Evolutionary conservation across 2,888 invertebrate species (phyloP).

Genomic region (Pandemis heparana): DNA sequence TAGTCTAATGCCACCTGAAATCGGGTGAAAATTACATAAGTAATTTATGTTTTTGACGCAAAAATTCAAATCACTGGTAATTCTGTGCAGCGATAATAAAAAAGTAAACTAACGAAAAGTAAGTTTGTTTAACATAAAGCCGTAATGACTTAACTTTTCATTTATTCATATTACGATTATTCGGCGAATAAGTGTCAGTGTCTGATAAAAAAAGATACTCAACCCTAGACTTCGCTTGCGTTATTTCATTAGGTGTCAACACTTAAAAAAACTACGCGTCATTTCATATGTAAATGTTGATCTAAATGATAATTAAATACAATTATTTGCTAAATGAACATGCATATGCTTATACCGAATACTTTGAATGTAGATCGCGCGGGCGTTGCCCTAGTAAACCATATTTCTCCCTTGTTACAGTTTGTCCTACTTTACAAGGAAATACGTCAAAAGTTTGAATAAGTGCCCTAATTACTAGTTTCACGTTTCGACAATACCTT

Average conservation of each 20-base stretch:
- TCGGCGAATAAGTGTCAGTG: background rate
- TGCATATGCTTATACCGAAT: constrained; percentile 24
- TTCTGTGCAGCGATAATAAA: background rate
- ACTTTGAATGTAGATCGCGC: constrained; percentile 32
- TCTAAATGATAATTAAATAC: constrained; percentile 16
- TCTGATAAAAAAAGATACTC: background rate
- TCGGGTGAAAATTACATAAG: background rate
- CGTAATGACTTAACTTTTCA: no score
- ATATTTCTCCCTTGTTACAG: constrained; percentile 29
- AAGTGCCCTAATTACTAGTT: constrained; percentile 26
- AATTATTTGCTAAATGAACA: constrained; percentile 24
- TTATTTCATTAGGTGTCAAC: background rate
- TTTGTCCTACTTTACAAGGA: constrained; percentile 29
- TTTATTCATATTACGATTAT: background rate
- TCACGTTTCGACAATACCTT: background rate
- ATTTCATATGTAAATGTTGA: background rate
- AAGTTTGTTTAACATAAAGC: no score
- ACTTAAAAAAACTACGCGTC: background rate
- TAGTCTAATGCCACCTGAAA: background rate
- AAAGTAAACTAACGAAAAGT: no score
- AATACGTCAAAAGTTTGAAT: constrained; percentile 26
- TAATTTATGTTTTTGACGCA: background rate
- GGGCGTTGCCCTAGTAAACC: constrained; percentile 24
- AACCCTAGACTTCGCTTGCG: background rate
- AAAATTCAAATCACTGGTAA: background rate